These are phyloP conservation scores for Ganaspis sp. DNA, from an alignment of 1,140 invertebrate species.

Conservation along the genomic window DNA sequence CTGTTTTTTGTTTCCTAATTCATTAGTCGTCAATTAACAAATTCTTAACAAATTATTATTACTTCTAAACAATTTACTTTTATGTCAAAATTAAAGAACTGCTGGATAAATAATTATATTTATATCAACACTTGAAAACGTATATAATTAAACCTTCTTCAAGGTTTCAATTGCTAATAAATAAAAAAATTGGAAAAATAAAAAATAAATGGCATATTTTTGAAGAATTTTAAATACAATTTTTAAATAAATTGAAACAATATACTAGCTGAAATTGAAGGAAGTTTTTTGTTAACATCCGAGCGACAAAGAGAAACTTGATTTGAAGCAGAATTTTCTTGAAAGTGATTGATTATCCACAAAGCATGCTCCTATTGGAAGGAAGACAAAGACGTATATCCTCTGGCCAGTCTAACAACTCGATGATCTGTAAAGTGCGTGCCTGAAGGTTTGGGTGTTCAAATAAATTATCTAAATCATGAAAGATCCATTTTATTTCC, in stretches of 20 bases:
- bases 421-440: conserved; percentile 19
- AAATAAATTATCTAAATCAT: background rate
- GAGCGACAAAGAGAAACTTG: conserved; percentile 3
- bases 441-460: background rate
- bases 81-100: too few relatives aligned
- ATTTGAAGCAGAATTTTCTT: conserved; percentile 4
- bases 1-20: too few relatives aligned
- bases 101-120: too few relatives aligned
- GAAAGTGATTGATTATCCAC: conserved; percentile 14
- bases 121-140: too few relatives aligned
- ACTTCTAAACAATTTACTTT: too few relatives aligned
- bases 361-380: background rate
- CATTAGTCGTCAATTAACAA: too few relatives aligned
- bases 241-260: background rate
- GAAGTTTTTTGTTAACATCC: background rate
- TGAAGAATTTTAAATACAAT: too few relatives aligned
- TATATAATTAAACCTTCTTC: too few relatives aligned
- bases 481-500: background rate
- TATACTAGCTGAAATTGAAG: background rate
- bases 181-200: too few relatives aligned
- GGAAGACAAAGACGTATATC: conserved; percentile 13
- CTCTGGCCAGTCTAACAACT: conserved; percentile 1
- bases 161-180: too few relatives aligned
- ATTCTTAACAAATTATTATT: too few relatives aligned
- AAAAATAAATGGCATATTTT: too few relatives aligned